A percentile compares a stretch with the other conserved stretches of the same genome.
phyloP scores from a whole-genome alignment of 2,113 vertebrate genomes.

The Gadus chalcogrammus region DNA sequence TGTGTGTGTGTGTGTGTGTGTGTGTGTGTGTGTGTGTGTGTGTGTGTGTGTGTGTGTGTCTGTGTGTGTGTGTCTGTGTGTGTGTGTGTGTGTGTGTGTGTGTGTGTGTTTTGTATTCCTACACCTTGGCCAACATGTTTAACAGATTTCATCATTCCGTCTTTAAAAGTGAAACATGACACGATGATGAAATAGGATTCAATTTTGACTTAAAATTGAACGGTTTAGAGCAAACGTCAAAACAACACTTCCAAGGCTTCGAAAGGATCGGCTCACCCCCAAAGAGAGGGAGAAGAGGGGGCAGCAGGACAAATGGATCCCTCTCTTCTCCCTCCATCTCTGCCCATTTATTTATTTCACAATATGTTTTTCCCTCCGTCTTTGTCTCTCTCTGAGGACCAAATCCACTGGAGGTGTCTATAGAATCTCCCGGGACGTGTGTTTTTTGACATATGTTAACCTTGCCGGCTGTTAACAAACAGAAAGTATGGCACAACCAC shows the following conservation, averaged over 20 bases:
- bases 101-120: neutral
- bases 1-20: neutral
- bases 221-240: neutral
- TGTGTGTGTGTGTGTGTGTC: neutral
- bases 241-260: no score
- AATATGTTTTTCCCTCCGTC: neutral
- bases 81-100: neutral
- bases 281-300: no score
- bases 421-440: neutral
- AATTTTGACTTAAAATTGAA: neutral
- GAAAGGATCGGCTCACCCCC: no score
- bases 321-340: neutral
- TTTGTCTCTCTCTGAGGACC: neutral
- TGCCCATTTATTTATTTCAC: constrained; percentile 28
- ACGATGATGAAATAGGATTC: neutral
- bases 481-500: neutral
- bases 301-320: no score
- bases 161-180: constrained; percentile 3
- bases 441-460: neutral
- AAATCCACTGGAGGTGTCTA: neutral
- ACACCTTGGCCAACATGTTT: neutral
- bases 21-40: constrained; percentile 2
- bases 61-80: constrained; percentile 5
- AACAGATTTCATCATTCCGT: neutral
- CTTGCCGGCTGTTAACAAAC: neutral